Evolutionary conservation across 2,797 vertebrate species (phyloP).

Genomic region (Pangasius macronema): DNA sequence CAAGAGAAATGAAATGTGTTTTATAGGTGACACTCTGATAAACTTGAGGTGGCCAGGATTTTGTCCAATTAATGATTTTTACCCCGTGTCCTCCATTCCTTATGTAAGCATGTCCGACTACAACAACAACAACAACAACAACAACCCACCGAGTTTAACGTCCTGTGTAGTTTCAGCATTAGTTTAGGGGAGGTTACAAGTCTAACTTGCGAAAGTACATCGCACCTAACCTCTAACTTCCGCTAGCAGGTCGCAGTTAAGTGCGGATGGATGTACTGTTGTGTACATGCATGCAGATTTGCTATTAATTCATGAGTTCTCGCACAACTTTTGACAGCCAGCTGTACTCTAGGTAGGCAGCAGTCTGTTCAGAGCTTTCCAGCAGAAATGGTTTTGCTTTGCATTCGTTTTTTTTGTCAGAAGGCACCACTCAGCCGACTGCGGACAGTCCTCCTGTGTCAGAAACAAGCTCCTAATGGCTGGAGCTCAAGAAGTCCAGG

Average conservation of each 20-base stretch:
- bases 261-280: neutral
- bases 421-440: neutral
- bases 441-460: neutral
- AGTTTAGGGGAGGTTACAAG: too few species aligned
- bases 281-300: neutral
- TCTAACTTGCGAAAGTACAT: neutral
- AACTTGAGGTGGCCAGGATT: neutral
- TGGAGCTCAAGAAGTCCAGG: neutral
- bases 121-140: neutral
- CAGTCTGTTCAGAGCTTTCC: neutral
- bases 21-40: neutral
- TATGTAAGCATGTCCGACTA: neutral
- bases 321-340: neutral
- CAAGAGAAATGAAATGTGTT: neutral
- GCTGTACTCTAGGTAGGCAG: neutral
- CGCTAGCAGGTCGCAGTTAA: fast-evolving
- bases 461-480: neutral
- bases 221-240: too few species aligned
- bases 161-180: neutral
- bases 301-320: neutral
- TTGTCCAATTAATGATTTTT: neutral
- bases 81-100: neutral
- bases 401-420: slow-evolving; percentile 46
- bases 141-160: neutral
- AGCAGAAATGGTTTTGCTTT: slow-evolving; percentile 56